These are phyloP conservation scores for Chlorops oryzae DNA, from an alignment of 1,140 invertebrate genomes.

Conservation along the genomic window DNA sequence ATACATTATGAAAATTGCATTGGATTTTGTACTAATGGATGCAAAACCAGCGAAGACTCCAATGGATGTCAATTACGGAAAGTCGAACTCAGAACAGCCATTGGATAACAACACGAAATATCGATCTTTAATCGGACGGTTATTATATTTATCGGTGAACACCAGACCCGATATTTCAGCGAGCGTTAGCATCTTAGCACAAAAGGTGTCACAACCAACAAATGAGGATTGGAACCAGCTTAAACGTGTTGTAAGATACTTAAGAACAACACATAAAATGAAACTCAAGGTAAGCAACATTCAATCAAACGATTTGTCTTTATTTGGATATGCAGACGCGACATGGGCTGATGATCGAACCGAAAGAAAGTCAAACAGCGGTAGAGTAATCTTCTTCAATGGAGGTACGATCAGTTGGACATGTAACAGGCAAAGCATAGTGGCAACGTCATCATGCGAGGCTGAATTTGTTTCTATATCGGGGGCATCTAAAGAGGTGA, in stretches of 20 bases:
- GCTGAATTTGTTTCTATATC: constrained; percentile 20
- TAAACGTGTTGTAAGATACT: constrained; percentile 42
- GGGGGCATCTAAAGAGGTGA: constrained; percentile 17
- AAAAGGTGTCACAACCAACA: constrained; percentile 44
- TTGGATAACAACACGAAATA: constrained; percentile 11
- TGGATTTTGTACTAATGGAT: constrained; percentile 32
- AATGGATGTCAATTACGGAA: constrained; percentile 15
- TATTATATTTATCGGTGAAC: constrained; percentile 17
- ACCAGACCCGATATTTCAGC: constrained; percentile 19
- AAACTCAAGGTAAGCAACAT: constrained; percentile 5
- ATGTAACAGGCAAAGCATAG: constrained; percentile 18
- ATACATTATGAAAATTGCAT: constrained; percentile 37
- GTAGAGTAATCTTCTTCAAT: constrained; percentile 16
- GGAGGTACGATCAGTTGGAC: constrained; percentile 17
- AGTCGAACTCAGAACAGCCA: constrained; percentile 1
- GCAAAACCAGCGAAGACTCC: constrained; percentile 11
- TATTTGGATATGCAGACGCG: constrained; percentile 17
- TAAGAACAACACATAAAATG: constrained; percentile 43
- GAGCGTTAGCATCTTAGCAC: constrained; percentile 24
- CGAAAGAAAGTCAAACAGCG: constrained; percentile 25
- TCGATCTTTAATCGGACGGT: constrained; percentile 15
- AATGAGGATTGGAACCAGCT: constrained; percentile 36
- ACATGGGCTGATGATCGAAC: constrained; percentile 19
- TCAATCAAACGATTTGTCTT: not conserved
- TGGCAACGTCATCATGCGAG: constrained; percentile 18